phyloP scores from a whole-genome alignment of 2,797 vertebrate genomes.

The Schizopygopsis pylzovi region DNA sequence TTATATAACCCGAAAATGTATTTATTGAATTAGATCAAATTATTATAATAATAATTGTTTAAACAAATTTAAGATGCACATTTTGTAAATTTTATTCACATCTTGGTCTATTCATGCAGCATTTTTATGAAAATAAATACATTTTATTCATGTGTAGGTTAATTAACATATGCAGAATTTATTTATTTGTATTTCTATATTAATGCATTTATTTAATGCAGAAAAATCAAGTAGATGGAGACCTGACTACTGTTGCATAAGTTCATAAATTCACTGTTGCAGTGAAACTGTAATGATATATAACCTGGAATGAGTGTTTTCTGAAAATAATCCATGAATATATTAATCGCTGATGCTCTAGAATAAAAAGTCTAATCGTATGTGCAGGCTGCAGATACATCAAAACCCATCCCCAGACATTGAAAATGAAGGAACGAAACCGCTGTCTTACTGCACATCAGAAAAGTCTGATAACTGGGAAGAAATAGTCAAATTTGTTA shows the following conservation, averaged over 20 bases:
- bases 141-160: background rate
- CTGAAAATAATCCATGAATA: constrained; percentile 4
- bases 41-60: no score
- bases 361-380: background rate
- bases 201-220: no score
- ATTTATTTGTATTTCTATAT: no score
- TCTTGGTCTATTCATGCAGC: background rate
- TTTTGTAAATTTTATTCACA: background rate
- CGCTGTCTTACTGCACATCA: background rate
- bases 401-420: background rate
- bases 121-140: background rate
- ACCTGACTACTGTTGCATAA: background rate
- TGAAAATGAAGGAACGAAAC: background rate
- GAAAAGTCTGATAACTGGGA: background rate
- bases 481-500: background rate
- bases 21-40: no score
- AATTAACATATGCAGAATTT: no score
- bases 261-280: background rate
- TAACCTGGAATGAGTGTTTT: background rate
- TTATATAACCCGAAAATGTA: no score
- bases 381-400: background rate
- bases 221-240: background rate
- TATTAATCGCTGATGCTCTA: background rate
- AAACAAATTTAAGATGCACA: background rate
- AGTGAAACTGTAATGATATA: background rate